A percentile compares a stretch with the other conserved stretches of the same genome.
phyloP scores from a whole-genome alignment of 2,888 invertebrate species.

The Strigamia maritima region DNA sequence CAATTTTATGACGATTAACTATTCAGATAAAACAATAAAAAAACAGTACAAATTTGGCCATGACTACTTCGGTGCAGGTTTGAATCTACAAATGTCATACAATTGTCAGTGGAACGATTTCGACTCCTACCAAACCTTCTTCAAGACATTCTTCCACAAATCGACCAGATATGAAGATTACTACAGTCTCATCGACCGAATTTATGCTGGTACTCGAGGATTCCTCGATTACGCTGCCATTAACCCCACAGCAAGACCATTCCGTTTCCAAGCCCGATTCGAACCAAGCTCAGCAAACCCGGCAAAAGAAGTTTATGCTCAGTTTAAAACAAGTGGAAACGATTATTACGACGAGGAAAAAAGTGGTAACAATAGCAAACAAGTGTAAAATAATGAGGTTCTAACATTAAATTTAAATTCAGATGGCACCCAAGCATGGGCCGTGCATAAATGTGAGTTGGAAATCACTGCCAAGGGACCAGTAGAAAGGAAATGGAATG shows the following conservation, averaged over 20 bases:
- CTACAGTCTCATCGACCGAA: conserved; percentile 19
- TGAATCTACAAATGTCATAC: conserved; percentile 5
- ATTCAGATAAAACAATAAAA: conserved; percentile 35
- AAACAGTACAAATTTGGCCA: conserved; percentile 37
- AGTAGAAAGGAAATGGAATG: conserved; percentile 37
- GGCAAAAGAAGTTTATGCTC: conserved; percentile 35
- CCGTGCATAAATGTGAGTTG: not conserved
- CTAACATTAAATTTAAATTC: no score
- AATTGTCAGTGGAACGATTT: conserved; percentile 38
- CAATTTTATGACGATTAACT: conserved; percentile 3
- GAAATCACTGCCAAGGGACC: conserved; percentile 38
- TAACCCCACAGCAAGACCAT: conserved; percentile 38
- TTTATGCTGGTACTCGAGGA: conserved; percentile 11
- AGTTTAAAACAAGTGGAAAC: not conserved
- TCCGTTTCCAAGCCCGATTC: conserved; percentile 34
- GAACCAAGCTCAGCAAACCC: conserved; percentile 37
- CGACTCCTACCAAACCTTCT: conserved; percentile 28
- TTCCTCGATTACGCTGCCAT: conserved; percentile 38
- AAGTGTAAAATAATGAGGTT: no score
- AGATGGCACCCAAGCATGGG: not conserved
- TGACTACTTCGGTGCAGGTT: conserved; percentile 40
- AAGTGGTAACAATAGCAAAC: no score
- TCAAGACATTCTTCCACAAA: conserved; percentile 38
- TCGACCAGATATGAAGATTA: conserved; percentile 38
- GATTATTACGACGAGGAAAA: not conserved